Conservation (phyloP, 2,113 vertebrate species). For the Barnardius zonarius region DNA sequence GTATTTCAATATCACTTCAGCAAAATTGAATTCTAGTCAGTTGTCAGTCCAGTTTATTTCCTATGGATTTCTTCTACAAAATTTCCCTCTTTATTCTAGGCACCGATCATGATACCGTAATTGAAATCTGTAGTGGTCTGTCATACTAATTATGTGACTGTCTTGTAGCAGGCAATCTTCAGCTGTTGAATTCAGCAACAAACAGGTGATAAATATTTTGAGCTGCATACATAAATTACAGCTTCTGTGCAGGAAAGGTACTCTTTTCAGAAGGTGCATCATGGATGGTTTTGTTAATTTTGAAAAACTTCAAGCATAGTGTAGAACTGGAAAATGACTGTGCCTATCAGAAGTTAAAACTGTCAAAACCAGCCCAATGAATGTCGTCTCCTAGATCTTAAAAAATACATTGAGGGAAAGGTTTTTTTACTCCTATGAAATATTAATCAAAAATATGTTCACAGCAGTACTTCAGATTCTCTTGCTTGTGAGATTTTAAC, state of each 20-base stretch:
- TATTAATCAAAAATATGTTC: background rate
- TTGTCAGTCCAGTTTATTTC: constrained; percentile 73
- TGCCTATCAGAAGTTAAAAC: background rate
- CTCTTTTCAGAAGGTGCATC: background rate
- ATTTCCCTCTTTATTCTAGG: constrained; percentile 71
- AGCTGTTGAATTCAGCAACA: constrained; percentile 23
- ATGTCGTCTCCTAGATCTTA: background rate
- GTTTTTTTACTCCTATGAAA: background rate
- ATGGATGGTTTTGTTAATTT: constrained; percentile 23
- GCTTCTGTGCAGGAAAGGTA: background rate
- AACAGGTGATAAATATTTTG: constrained; percentile 40
- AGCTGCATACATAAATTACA: background rate
- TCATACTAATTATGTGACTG: constrained; percentile 59
- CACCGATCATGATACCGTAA: constrained; percentile 62
- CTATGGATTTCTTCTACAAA: constrained; percentile 63
- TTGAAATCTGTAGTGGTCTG: constrained; percentile 70
- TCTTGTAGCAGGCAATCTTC: constrained; percentile 49
- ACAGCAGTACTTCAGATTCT: background rate
- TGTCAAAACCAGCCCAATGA: background rate
- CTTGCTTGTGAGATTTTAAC: background rate
- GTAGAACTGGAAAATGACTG: background rate
- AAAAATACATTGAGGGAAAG: background rate
- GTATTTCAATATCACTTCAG: constrained; percentile 74
- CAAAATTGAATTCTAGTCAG: constrained; percentile 77
- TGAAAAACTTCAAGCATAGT: constrained; percentile 23